Percentiles rank a stretch among this genome's conserved stretches.
Conservation (phyloP, 2,888 invertebrate genomes). For the Eupelmus urozonus region DNA sequence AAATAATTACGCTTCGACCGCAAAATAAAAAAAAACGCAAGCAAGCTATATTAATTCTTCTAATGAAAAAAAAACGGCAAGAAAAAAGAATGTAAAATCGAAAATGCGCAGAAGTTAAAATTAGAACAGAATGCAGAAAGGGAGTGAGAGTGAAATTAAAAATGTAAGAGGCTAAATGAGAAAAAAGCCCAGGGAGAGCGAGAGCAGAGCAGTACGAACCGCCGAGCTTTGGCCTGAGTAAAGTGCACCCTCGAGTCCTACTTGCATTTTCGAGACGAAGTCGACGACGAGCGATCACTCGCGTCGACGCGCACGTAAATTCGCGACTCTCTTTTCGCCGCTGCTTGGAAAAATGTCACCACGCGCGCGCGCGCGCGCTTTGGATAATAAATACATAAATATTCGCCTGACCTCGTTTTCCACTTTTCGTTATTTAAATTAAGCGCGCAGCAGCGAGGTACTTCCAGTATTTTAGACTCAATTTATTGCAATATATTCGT, state of each 20-base stretch:
- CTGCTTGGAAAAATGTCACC: background rate
- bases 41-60: too few relatives aligned
- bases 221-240: too few relatives aligned
- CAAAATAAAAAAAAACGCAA: too few relatives aligned
- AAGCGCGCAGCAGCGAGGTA: background rate
- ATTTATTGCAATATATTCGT: slow-evolving; percentile 28
- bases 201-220: too few relatives aligned
- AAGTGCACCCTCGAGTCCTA: slow-evolving; percentile 42
- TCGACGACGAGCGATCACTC: slow-evolving; percentile 27
- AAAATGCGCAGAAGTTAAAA: too few relatives aligned
- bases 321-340: background rate
- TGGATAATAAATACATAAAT: slow-evolving; percentile 38
- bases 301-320: slow-evolving; percentile 9
- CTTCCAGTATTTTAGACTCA: slow-evolving; percentile 22
- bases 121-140: too few relatives aligned
- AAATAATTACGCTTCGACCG: too few relatives aligned
- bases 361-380: background rate
- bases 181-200: too few relatives aligned
- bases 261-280: slow-evolving; percentile 40
- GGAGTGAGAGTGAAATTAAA: too few relatives aligned
- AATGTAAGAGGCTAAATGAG: too few relatives aligned
- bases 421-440: slow-evolving; percentile 41
- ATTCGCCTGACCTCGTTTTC: slow-evolving; percentile 35
- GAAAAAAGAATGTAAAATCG: too few relatives aligned
- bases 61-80: too few relatives aligned